Conservation (phyloP, 2,888 invertebrate species). For the Agriopis leucophaearia region DNA sequence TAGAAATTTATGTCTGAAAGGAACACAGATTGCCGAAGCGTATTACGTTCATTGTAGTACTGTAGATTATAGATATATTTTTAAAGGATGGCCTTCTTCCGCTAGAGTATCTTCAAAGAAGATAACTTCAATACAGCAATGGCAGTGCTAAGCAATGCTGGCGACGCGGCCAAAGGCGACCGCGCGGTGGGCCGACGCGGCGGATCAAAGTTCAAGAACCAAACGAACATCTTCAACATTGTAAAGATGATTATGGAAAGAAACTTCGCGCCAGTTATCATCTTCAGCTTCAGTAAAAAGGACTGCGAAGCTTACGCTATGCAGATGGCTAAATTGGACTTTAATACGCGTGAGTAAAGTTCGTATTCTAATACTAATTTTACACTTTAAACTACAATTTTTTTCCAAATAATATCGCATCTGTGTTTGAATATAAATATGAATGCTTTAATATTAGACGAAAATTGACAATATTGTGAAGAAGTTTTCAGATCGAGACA, state of each 20-base stretch:
- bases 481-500: no score
- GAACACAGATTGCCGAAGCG: no score
- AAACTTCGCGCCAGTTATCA: constrained; percentile 98
- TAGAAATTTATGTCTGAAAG: no score
- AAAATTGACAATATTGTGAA: no score
- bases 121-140: constrained; percentile 99
- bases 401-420: background rate
- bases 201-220: constrained; percentile 88
- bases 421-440: no score
- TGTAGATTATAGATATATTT: no score
- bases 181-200: constrained; percentile 90
- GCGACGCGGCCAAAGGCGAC: constrained; percentile 94
- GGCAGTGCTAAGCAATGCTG: constrained; percentile 93
- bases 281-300: constrained; percentile 99
- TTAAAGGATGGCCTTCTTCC: background rate
- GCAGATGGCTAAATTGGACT: constrained; percentile 98
- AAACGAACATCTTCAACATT: constrained; percentile 97
- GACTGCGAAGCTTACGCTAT: constrained; percentile 99
- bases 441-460: no score
- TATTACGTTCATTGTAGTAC: no score
- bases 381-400: no score
- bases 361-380: constrained; percentile 1
- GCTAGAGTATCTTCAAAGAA: constrained; percentile 96
- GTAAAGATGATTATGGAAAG: constrained; percentile 99
- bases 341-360: constrained; percentile 91